phyloP scores from a whole-genome alignment of 2,797 vertebrate genomes.

The Melopsittacus undulatus region DNA sequence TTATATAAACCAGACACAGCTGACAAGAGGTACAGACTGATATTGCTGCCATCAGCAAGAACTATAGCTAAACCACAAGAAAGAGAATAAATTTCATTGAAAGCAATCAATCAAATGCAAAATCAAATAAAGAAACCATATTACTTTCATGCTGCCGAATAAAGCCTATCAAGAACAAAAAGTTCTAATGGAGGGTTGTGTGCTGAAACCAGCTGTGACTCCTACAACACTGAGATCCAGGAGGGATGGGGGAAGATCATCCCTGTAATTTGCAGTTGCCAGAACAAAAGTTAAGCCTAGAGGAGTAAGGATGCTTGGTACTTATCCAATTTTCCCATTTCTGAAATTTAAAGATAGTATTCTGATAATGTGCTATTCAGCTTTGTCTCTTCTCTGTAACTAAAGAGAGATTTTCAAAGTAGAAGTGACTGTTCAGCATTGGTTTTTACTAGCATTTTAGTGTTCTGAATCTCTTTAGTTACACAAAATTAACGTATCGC shows the following conservation, averaged over 20 bases:
- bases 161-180: not conserved
- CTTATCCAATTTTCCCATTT: not conserved
- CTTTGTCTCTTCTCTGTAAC: not conserved
- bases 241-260: not conserved
- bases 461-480: not conserved
- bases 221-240: not conserved
- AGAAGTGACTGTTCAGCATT: not conserved
- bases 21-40: not conserved
- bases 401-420: not conserved
- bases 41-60: constrained; percentile 35
- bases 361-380: not conserved
- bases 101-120: constrained; percentile 4
- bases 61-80: constrained; percentile 9
- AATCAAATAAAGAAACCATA: constrained; percentile 25
- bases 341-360: not conserved
- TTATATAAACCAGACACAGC: not conserved
- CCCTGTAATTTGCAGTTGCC: not conserved
- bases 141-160: not conserved
- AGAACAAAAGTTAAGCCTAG: not conserved
- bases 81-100: constrained; percentile 36
- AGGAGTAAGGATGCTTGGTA: not conserved
- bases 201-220: not conserved
- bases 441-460: not conserved
- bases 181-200: not conserved
- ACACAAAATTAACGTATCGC: not conserved